A percentile compares a stretch with the other conserved stretches of the same genome.
Evolutionary conservation across 2,888 invertebrate species (phyloP).

Genomic region (Dasysyrphus tricinctus): DNA sequence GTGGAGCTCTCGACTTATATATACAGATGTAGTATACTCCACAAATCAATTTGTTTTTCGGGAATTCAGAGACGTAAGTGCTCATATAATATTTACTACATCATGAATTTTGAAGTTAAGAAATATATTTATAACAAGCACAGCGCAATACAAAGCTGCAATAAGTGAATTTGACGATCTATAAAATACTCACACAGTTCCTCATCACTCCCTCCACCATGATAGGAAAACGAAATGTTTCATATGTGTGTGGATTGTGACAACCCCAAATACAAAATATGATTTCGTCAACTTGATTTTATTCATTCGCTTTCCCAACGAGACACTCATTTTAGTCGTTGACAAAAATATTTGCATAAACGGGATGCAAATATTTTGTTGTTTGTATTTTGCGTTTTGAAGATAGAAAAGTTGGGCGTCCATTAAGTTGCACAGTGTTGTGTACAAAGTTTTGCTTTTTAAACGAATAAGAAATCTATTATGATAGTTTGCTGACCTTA

Average conservation of each 20-base stretch:
- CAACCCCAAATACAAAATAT: constrained; percentile 49
- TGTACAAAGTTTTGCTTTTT: neutral
- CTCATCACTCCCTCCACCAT: neutral
- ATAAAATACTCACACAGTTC: constrained; percentile 1
- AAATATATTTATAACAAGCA: neutral
- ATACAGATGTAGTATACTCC: neutral
- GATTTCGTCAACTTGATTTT: constrained; percentile 24
- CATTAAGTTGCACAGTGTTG: neutral
- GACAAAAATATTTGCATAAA: constrained; percentile 64
- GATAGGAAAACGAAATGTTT: neutral
- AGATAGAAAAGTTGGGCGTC: constrained; percentile 25
- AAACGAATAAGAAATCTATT: neutral
- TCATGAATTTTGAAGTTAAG: constrained; percentile 58
- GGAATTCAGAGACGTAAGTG: constrained; percentile 51
- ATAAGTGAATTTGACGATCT: constrained; percentile 26
- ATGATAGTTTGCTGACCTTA: no score
- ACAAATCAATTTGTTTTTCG: constrained; percentile 65
- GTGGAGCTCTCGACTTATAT: neutral
- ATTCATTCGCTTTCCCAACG: constrained; percentile 59
- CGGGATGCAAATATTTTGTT: constrained; percentile 66
- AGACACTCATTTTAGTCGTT: constrained; percentile 24
- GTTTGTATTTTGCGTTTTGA: constrained; percentile 27
- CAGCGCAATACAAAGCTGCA: constrained; percentile 6
- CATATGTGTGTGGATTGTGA: neutral
- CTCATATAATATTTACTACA: constrained; percentile 57